Conservation (phyloP, 1,140 invertebrate species). For the Brachionus paranguensis region DNA sequence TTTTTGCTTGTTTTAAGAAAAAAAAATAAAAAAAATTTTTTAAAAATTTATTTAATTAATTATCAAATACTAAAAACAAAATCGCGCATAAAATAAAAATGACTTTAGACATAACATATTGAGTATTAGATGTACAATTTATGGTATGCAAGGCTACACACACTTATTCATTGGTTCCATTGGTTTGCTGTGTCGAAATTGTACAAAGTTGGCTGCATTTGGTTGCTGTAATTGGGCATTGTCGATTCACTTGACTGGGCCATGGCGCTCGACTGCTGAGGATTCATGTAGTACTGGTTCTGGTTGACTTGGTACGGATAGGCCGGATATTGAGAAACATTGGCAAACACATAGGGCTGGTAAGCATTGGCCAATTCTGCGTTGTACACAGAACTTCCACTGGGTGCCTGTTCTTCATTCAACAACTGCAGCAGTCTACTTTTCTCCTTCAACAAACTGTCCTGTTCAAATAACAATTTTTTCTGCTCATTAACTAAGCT, state of each 20-base stretch:
- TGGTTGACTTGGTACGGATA: not conserved
- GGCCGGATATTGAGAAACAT: not conserved
- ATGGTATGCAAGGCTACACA: not conserved
- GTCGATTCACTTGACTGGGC: not conserved
- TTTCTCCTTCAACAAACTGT: not conserved
- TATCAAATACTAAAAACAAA: not conserved
- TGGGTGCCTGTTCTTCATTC: not conserved
- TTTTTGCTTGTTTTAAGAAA: not conserved
- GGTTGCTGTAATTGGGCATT: not conserved
- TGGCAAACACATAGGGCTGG: not conserved
- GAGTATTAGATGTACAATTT: conserved; percentile 20
- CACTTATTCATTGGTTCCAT: not conserved
- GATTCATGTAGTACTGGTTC: not conserved
- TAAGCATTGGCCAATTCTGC: not conserved
- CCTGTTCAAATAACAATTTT: not conserved
- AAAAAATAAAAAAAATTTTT: not conserved
- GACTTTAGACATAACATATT: not conserved
- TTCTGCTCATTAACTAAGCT: not conserved
- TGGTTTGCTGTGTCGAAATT: not conserved
- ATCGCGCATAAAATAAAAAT: not conserved
- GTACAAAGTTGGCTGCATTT: not conserved
- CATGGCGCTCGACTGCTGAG: not conserved
- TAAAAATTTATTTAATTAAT: not conserved
- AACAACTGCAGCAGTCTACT: not conserved
- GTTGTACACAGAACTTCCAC: not conserved